These are phyloP conservation scores for Pelusios castaneus DNA, from an alignment of 2,113 vertebrate genomes.

Conservation along the genomic window DNA sequence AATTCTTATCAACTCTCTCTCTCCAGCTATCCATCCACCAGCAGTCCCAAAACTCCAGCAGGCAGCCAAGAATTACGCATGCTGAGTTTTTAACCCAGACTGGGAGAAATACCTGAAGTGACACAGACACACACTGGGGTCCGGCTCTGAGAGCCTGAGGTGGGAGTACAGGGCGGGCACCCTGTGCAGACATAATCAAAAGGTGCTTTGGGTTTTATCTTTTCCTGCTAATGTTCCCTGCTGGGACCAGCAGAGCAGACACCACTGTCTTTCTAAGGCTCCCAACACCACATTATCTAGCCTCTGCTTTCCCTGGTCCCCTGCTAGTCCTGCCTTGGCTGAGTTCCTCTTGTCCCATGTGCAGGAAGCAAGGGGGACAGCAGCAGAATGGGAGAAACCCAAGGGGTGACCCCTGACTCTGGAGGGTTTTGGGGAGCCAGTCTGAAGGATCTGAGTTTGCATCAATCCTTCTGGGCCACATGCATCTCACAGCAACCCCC, in stretches of 20 bases:
- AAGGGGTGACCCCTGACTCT: not conserved
- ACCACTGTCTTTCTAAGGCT: slow-evolving; percentile 52
- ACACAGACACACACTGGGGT: slow-evolving; percentile 42
- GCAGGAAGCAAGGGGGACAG: not conserved
- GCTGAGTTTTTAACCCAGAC: slow-evolving; percentile 51
- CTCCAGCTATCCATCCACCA: not conserved
- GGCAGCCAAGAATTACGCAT: slow-evolving; percentile 15
- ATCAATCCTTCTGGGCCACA: not conserved
- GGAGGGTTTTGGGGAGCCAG: not conserved
- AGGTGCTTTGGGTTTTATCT: slow-evolving; percentile 21
- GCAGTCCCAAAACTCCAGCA: not conserved
- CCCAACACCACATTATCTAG: slow-evolving; percentile 48
- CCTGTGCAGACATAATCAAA: slow-evolving; percentile 47
- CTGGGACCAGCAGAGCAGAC: slow-evolving; percentile 53
- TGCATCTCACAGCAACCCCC: not conserved
- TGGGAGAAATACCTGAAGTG: slow-evolving; percentile 62
- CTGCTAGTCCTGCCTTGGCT: not conserved
- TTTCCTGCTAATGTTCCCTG: slow-evolving; percentile 34
- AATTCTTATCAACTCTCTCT: not conserved
- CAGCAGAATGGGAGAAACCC: not conserved
- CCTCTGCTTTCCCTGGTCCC: not conserved
- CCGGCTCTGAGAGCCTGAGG: slow-evolving; percentile 36
- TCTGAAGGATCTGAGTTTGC: not conserved
- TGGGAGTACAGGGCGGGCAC: not conserved
- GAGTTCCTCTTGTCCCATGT: not conserved